phyloP scores from a whole-genome alignment of 2,797 vertebrate genomes.

The Argya squamiceps region DNA sequence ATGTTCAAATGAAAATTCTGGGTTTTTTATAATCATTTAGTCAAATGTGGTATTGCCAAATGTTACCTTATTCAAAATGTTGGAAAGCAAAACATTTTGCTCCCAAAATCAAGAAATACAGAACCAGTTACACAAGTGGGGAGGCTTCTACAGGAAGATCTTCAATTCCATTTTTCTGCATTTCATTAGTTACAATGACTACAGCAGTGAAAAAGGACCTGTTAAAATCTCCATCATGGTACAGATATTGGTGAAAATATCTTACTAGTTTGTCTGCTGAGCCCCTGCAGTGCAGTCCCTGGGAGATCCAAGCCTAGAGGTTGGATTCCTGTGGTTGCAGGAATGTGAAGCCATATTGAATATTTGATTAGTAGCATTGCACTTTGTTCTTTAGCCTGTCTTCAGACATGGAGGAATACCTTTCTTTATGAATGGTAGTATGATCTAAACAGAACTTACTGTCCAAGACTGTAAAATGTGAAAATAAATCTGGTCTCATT shows the following conservation, averaged over 20 bases:
- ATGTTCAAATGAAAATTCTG: background rate
- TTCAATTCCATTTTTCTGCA: background rate
- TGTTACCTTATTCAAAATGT: background rate
- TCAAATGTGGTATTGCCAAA: background rate
- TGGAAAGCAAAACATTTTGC: background rate
- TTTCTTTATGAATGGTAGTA: background rate
- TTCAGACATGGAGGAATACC: background rate
- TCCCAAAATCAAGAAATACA: background rate
- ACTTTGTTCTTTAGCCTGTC: background rate
- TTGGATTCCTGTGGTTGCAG: background rate
- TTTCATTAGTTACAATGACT: background rate
- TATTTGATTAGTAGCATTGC: background rate
- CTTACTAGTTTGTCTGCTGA: background rate
- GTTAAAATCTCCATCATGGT: background rate
- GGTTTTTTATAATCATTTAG: background rate
- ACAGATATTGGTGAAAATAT: background rate
- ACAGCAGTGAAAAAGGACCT: background rate
- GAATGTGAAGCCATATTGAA: background rate
- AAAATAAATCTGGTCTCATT: background rate
- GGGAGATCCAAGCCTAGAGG: background rate
- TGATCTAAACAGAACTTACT: background rate
- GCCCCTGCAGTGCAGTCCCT: background rate
- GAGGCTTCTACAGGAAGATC: background rate
- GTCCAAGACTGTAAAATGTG: background rate
- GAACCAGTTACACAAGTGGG: background rate